Evolutionary conservation across 2,797 vertebrate genomes (phyloP).

Genomic region (Phylloscopus collybita): DNA sequence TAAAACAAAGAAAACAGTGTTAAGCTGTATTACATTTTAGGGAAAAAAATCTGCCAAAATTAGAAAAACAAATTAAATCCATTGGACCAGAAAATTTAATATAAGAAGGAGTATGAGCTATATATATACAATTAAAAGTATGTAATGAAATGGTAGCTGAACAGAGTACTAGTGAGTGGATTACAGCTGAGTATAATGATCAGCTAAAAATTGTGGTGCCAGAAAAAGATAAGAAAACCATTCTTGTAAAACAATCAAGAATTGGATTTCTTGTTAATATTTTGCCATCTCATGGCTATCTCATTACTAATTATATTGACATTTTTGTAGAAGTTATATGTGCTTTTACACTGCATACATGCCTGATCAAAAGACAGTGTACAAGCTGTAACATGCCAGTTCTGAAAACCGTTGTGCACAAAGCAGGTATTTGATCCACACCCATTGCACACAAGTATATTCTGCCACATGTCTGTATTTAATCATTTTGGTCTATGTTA

Average conservation of each 20-base stretch:
- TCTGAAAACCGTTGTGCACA: conserved; percentile 2
- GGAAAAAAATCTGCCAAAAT: conserved; percentile 69
- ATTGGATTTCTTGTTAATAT: conserved; percentile 31
- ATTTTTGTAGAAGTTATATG: conserved; percentile 9
- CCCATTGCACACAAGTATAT: not conserved
- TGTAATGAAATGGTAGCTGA: conserved; percentile 38
- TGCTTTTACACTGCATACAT: conserved; percentile 7
- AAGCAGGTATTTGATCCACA: conserved; percentile 15
- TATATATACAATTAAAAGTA: conserved; percentile 50
- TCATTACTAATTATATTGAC: conserved; percentile 3
- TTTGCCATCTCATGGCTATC: conserved; percentile 2
- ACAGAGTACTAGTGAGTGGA: not conserved
- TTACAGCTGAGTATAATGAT: conserved; percentile 22
- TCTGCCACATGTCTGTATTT: not conserved
- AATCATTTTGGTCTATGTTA: not conserved
- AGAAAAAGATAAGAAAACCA: conserved; percentile 49
- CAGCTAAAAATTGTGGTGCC: conserved; percentile 4
- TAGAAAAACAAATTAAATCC: conserved; percentile 72
- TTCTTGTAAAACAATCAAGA: conserved; percentile 26
- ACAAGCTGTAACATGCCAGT: conserved; percentile 13
- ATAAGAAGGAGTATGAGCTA: conserved; percentile 55
- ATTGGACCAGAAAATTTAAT: conserved; percentile 72
- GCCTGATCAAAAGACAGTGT: not conserved
- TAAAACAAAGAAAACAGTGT: conserved; percentile 65
- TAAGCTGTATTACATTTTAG: conserved; percentile 61